Base-by-base conservation (phyloP, 2,888 invertebrate species). In the Drosophila pseudotalamancana region DNA sequence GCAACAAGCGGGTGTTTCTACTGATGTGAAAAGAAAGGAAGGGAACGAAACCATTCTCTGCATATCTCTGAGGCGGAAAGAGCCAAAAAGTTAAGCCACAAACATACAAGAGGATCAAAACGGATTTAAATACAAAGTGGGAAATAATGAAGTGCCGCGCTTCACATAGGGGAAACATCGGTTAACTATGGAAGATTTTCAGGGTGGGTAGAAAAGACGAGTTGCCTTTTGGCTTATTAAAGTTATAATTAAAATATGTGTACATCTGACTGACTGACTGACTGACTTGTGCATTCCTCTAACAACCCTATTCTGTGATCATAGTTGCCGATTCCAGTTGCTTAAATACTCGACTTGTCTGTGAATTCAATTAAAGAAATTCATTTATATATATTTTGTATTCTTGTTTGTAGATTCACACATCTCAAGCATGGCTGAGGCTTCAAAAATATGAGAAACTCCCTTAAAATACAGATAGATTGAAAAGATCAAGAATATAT, bases 41-140 rank as follows among this genome's bases (percentile, higher is more conserved):
- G 23, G 21, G 32, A 23, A 40, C 18, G 50, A 16, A 42, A 32
- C 8, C 51, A 56, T 46, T 70, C 32, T 40, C 34, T 18, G 60
- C 48, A 35, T 46, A 31, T 39, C 54, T 63, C 57, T 63, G 65
- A 74, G 56, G 87, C 85, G 82, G 70, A 83, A 86, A 84, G 83
- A 83, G 88, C 70, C 84, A 80, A 87, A 77, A 86, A 88, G 87
- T 86, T 84, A 85, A 85, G 85, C 78, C 88, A 88, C 84, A 88
- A 84, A 84, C 88, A 86, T 88, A 84, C 84, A 88, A 85, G 79
- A 81, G 87, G 85, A 88, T 88, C 84, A 88, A 74, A 81, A 87
- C 88, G 81, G 87, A 78, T 85, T 85, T 78, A 81, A 86, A 85
- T 79, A 80, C 84, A 82, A 88, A 80, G 76, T 75, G 83, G 77